Percentiles rank a stretch among this genome's conserved stretches.
Conservation (phyloP, 2,113 vertebrate species). For the Elgaria multicarinata region DNA sequence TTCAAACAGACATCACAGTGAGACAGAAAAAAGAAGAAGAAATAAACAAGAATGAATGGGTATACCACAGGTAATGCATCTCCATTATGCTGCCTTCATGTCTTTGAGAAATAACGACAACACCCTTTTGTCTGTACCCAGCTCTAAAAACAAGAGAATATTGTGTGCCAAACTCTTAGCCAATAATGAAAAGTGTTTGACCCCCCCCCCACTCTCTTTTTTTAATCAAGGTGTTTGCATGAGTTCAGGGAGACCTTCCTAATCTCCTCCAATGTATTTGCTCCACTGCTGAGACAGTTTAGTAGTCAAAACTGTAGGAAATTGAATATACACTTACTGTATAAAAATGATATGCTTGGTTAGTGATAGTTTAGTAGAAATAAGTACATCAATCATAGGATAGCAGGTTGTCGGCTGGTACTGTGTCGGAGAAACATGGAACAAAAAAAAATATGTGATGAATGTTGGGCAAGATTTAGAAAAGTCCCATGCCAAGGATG, state of each 20-base stretch:
- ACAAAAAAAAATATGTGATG: slow-evolving; percentile 69
- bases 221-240: slow-evolving; percentile 47
- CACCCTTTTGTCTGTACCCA: background rate
- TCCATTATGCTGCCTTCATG: background rate
- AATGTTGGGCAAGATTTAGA: slow-evolving; percentile 68
- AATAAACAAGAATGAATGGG: background rate
- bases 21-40: accelerated
- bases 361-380: slow-evolving; percentile 83
- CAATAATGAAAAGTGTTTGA: slow-evolving; percentile 5
- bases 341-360: slow-evolving; percentile 84
- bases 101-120: background rate
- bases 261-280: slow-evolving; percentile 72
- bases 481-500: slow-evolving; percentile 68
- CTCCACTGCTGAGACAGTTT: slow-evolving; percentile 77
- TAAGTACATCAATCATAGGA: slow-evolving; percentile 83
- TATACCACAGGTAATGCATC: background rate
- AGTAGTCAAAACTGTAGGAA: slow-evolving; percentile 82
- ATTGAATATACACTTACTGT: slow-evolving; percentile 83
- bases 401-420: slow-evolving; percentile 78
- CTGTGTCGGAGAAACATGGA: slow-evolving; percentile 75
- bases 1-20: background rate
- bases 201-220: background rate
- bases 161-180: background rate
- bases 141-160: background rate
- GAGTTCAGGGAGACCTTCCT: slow-evolving; percentile 56